Percentiles rank a stretch among this genome's conserved stretches.
Evolutionary conservation across 2,113 vertebrate species (phyloP).

Genomic region (Aleadryas rufinucha): DNA sequence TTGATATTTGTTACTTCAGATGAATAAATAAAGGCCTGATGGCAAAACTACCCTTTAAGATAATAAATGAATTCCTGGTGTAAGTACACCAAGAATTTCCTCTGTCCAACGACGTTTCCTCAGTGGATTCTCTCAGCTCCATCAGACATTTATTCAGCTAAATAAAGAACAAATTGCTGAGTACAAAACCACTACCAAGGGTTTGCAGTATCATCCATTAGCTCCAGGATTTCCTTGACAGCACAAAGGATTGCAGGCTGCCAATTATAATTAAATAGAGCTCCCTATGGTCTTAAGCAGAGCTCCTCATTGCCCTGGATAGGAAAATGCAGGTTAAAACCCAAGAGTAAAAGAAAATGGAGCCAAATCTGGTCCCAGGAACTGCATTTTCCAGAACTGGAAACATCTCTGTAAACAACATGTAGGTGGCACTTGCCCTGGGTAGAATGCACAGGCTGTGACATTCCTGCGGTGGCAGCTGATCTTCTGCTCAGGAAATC

Average conservation of each 20-base stretch:
- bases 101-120: background rate
- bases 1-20: background rate
- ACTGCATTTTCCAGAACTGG: background rate
- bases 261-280: slow-evolving; percentile 3
- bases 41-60: background rate
- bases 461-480: background rate
- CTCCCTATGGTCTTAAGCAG: background rate
- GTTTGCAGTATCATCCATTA: background rate
- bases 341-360: background rate
- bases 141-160: background rate
- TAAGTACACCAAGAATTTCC: background rate
- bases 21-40: background rate
- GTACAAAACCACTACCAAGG: background rate
- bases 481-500: background rate
- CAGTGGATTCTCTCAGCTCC: background rate
- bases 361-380: background rate
- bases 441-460: background rate
- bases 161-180: slow-evolving; percentile 15
- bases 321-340: background rate
- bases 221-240: slow-evolving; percentile 19
- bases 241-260: slow-evolving; percentile 17
- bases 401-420: background rate
- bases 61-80: background rate
- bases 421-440: background rate
- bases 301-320: background rate